phyloP scores from a whole-genome alignment of 2,888 invertebrate species.

The Flabesymbios commensalis region DNA sequence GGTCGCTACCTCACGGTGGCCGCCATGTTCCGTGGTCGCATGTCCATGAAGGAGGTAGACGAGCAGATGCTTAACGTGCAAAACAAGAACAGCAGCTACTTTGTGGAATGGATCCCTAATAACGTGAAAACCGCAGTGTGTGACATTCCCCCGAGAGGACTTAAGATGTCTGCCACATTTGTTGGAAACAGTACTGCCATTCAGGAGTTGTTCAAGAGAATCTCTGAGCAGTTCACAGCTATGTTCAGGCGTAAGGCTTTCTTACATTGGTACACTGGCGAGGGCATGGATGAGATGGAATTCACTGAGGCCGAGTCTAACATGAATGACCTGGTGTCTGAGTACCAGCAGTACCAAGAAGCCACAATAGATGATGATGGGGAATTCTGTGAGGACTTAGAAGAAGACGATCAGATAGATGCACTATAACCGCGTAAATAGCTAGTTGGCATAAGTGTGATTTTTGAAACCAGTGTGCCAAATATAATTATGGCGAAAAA shows the following conservation, averaged over 20 bases:
- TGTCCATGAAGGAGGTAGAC: conserved; percentile 65
- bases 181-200: conserved; percentile 59
- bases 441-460: no score
- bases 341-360: conserved; percentile 61
- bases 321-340: conserved; percentile 72
- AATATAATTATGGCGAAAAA: no score
- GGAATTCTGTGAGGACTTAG: conserved; percentile 41
- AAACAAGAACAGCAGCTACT: conserved; percentile 38
- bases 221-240: conserved; percentile 65
- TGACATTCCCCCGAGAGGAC: conserved; percentile 69
- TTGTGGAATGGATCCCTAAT: conserved; percentile 38
- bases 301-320: conserved; percentile 96
- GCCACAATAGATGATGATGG: conserved; percentile 62
- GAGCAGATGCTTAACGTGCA: conserved; percentile 87
- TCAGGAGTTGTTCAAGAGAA: conserved; percentile 56
- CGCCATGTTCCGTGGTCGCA: conserved; percentile 56
- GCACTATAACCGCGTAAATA: no score
- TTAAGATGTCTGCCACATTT: conserved; percentile 74
- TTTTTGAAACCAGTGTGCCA: no score
- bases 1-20: conserved; percentile 55
- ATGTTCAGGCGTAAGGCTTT: conserved; percentile 97
- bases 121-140: conserved; percentile 28
- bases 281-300: conserved; percentile 98
- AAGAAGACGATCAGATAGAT: conserved; percentile 19
- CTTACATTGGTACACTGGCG: conserved; percentile 97